phyloP scores from a whole-genome alignment of 2,888 invertebrate species.

The Ectemnius continuus region DNA sequence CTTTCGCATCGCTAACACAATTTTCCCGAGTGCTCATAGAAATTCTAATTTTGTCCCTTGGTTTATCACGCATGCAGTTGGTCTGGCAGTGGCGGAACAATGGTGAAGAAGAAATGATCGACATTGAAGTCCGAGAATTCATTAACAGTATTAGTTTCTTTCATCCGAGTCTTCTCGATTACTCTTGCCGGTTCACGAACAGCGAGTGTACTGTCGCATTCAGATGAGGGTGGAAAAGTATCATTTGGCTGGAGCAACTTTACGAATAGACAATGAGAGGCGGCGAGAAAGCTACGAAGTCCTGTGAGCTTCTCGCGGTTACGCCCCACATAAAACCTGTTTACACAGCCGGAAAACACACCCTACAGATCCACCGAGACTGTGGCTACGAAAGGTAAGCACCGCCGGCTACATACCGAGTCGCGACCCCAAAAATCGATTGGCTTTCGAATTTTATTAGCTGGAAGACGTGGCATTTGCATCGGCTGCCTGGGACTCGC shows the following conservation, averaged over 20 bases:
- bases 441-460: conserved; percentile 67
- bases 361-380: conserved; percentile 9
- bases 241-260: conserved; percentile 38
- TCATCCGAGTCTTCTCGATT: neutral
- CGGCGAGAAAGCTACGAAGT: conserved; percentile 17
- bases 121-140: neutral
- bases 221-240: conserved; percentile 29
- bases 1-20: neutral
- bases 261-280: conserved; percentile 43
- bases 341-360: conserved; percentile 63
- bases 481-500: conserved; percentile 43
- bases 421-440: conserved; percentile 32
- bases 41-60: conserved; percentile 2
- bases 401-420: conserved; percentile 36
- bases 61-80: neutral
- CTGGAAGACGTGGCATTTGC: conserved; percentile 62
- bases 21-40: neutral
- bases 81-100: neutral
- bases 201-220: conserved; percentile 19
- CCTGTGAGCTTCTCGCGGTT: conserved; percentile 41
- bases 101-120: neutral
- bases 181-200: neutral
- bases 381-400: conserved; percentile 25
- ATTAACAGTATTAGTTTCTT: conserved; percentile 10
- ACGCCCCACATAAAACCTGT: conserved; percentile 64